Evolutionary conservation across 2,888 invertebrate species (phyloP), one percentile per base, ranked within the genome.

Genomic region (Pachliopta kotzebuea): DNA sequence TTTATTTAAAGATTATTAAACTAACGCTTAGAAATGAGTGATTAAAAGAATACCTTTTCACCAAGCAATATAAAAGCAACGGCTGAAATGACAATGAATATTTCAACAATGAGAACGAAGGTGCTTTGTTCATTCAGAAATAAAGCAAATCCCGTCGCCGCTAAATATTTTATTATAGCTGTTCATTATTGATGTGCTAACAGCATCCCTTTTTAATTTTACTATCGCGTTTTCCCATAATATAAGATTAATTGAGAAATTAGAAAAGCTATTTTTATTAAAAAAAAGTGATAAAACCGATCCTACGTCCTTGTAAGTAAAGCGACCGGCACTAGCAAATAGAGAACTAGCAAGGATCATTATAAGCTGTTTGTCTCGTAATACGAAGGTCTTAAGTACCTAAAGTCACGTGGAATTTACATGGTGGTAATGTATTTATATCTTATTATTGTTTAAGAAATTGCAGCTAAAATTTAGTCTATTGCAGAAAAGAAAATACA

Each of bases 61-160:
- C 3, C 7, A 20, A 42, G 54, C 21, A 54, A 45, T 59, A 63
- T 54, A 45, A 37, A 56, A 31, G 20, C 37, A 56, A 55, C 49
- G 37, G 64, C 24, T 26, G 60, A 54, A 60, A 64, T 56, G 60
- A 65, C 37, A 65, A 64, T 65, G 55, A 56, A 60, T 56, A 65
- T 65, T 60, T 60, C 50, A 60, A 65, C 64, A 60, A 65, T 65
- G 60, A 60, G 56, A 56, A 17, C 29, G 64, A 60, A 60, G 64
- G 53, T 24, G 64, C 60, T 60, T 64, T 64, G 56, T 65, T 65
- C 56, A 57, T 57, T 61, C 52, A 53, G 64, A 23, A 60, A 65
- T 56, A 65, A 60, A 60, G 64, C 45, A 52, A 45, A 56, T 37
- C 60, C 60, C 52, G 60, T 42, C 24, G 60, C 56, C 17, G 11